A percentile compares a stretch with the other conserved stretches of the same genome.
Conservation (phyloP, 2,888 invertebrate genomes). For the Diarsia dahlii region DNA sequence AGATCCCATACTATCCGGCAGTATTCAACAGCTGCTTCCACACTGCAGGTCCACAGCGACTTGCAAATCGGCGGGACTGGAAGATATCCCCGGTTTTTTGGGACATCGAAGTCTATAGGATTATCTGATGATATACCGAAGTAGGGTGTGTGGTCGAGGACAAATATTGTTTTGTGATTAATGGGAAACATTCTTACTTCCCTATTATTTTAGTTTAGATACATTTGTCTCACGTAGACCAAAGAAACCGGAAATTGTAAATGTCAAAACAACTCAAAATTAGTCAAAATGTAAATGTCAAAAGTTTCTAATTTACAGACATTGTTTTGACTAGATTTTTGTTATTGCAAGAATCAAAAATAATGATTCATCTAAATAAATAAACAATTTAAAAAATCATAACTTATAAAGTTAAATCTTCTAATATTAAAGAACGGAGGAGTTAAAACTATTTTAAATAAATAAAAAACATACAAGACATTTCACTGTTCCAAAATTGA, state of each 20-base stretch:
- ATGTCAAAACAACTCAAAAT: constrained; percentile 8
- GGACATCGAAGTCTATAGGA: constrained; percentile 95
- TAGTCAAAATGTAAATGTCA: constrained; percentile 3
- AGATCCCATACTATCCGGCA: constrained; percentile 99
- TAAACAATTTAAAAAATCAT: too few species aligned
- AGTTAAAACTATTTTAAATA: background rate
- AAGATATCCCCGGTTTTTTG: constrained; percentile 93
- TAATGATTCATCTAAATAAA: background rate
- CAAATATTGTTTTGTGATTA: constrained; percentile 98
- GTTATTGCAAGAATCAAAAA: background rate
- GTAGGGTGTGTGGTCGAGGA: constrained; percentile 98
- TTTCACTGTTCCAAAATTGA: background rate
- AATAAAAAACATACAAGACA: background rate
- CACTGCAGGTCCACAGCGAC: constrained; percentile 98
- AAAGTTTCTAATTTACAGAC: too few species aligned
- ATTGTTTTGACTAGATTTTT: background rate
- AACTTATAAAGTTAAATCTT: too few species aligned
- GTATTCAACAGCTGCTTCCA: constrained; percentile 98
- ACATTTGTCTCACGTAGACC: constrained; percentile 3
- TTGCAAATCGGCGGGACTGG: constrained; percentile 96
- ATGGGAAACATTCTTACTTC: constrained; percentile 91
- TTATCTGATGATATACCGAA: constrained; percentile 96
- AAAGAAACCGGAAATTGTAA: background rate
- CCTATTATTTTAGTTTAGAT: background rate
- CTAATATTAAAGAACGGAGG: background rate